A percentile compares a stretch with the other conserved stretches of the same genome.
Conservation (phyloP, 2,888 invertebrate genomes). For the Lepas anatifera region DNA sequence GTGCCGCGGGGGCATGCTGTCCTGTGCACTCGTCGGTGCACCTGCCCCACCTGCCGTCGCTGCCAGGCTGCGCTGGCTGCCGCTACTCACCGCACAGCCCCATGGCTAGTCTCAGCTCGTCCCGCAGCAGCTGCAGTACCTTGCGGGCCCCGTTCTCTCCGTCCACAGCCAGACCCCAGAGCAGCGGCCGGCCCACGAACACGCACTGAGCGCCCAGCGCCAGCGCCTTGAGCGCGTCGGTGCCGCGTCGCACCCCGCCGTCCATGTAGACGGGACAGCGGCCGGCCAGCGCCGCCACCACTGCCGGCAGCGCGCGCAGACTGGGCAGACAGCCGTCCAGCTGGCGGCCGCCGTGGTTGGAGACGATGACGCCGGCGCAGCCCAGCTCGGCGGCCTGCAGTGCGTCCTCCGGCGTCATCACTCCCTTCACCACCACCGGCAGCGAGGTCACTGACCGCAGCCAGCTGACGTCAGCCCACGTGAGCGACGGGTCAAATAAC, state of each 20-base stretch:
- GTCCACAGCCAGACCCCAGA: conserved; percentile 69
- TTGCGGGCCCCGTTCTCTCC: conserved; percentile 61
- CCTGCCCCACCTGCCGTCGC: no score
- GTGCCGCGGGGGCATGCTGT: no score
- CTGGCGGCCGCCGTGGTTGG: conserved; percentile 89
- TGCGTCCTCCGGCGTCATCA: conserved; percentile 77
- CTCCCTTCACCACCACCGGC: conserved; percentile 75
- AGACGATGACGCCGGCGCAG: conserved; percentile 69
- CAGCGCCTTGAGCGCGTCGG: conserved; percentile 79
- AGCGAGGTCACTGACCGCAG: conserved; percentile 51
- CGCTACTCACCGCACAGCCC: conserved; percentile 49
- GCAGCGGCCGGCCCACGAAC: conserved; percentile 69
- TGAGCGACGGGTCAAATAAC: conserved; percentile 64
- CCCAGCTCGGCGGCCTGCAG: conserved; percentile 56
- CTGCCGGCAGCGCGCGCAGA: conserved; percentile 56
- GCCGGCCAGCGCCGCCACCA: conserved; percentile 54
- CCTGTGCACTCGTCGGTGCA: no score
- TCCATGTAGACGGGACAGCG: conserved; percentile 70
- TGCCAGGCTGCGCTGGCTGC: no score
- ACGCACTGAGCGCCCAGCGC: conserved; percentile 83
- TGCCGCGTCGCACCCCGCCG: conserved; percentile 70
- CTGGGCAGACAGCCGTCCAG: conserved; percentile 72
- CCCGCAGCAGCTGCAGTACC: conserved; percentile 52
- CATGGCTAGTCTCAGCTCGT: conserved; percentile 62
- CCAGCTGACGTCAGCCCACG: conserved; percentile 83